Percentiles rank a stretch among this genome's conserved stretches.
phyloP scores from a whole-genome alignment of 2,113 vertebrate genomes.

The Papio anubis region DNA sequence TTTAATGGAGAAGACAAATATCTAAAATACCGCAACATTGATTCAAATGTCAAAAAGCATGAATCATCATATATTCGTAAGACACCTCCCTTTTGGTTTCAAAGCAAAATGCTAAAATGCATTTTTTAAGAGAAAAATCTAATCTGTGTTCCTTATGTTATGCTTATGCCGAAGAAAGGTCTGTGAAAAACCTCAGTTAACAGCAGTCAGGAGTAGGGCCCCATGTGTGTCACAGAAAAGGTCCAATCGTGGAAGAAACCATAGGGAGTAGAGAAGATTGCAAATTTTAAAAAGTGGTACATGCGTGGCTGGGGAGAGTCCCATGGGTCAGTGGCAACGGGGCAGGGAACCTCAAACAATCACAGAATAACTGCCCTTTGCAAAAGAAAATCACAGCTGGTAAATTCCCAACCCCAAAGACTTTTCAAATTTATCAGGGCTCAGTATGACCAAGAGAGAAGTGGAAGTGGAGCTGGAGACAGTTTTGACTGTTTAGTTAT shows the following conservation, averaged over 20 bases:
- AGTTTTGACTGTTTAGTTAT: neutral
- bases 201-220: neutral
- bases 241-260: neutral
- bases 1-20: neutral
- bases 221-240: neutral
- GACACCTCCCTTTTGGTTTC: neutral
- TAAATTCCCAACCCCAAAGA: neutral
- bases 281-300: neutral
- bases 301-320: too few species aligned
- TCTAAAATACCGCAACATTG: neutral
- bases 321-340: fast-evolving
- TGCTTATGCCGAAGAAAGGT: neutral
- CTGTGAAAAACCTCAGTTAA: neutral
- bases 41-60: neutral
- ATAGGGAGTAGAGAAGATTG: neutral
- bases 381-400: neutral
- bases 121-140: neutral
- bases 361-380: neutral
- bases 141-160: neutral
- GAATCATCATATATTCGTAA: neutral
- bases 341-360: neutral
- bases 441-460: neutral
- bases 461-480: neutral
- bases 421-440: neutral
- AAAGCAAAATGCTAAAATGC: neutral